Percentiles rank a stretch among this genome's conserved stretches.
phyloP scores from a whole-genome alignment of 2,797 vertebrate genomes.

The Sebastes goodei region DNA sequence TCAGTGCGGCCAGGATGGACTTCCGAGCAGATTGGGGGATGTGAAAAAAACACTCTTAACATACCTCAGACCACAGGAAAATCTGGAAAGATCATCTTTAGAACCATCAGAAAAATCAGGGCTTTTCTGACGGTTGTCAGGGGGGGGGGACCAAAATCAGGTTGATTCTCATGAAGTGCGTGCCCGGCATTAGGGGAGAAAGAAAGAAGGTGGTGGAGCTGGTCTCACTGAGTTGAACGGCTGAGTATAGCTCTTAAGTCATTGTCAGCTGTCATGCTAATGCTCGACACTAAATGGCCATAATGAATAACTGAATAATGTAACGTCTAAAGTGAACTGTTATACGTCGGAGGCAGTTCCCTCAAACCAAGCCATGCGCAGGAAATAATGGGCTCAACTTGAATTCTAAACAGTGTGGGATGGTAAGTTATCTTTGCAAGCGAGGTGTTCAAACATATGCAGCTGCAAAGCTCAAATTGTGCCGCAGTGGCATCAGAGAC shows the following conservation, averaged over 20 bases:
- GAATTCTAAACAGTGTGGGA: constrained; percentile 17
- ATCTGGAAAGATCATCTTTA: too few relatives aligned
- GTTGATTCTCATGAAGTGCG: too few relatives aligned
- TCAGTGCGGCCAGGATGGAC: too few relatives aligned
- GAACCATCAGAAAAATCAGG: too few relatives aligned
- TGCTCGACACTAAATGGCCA: not conserved
- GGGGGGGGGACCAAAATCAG: too few relatives aligned
- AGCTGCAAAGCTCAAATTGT: not conserved
- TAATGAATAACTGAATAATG: constrained; percentile 27
- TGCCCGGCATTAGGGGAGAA: not conserved
- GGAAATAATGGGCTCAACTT: not conserved
- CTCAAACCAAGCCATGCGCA: not conserved
- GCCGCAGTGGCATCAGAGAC: not conserved
- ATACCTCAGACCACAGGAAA: too few relatives aligned
- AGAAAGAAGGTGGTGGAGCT: not conserved
- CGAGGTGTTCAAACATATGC: not conserved
- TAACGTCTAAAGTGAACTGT: not conserved
- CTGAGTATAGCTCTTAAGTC: not conserved
- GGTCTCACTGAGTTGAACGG: not conserved
- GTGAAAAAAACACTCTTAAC: too few relatives aligned
- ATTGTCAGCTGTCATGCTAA: constrained; percentile 23
- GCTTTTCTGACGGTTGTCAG: too few relatives aligned
- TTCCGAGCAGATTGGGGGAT: too few relatives aligned
- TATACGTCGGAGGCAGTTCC: not conserved
- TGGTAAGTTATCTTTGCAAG: not conserved